Evolutionary conservation across 2,888 invertebrate species (phyloP).

Genomic region (Thalpophila matura): DNA sequence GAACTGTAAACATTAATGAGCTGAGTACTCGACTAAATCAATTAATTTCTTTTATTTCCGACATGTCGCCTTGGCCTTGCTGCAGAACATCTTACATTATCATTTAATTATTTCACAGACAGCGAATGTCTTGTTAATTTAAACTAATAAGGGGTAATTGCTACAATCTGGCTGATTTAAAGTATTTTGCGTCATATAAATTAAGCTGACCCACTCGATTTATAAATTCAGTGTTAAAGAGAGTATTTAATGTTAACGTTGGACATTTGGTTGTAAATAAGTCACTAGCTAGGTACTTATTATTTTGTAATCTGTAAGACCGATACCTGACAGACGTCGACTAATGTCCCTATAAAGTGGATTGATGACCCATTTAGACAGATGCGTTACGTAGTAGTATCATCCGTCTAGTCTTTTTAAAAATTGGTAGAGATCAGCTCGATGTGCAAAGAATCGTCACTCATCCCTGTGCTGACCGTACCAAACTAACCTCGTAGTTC

Average conservation of each 20-base stretch:
- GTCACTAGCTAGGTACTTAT: conserved; percentile 9
- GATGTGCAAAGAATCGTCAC: no score
- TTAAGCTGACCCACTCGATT: conserved; percentile 14
- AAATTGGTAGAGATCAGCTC: no score
- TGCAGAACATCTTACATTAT: conserved; percentile 15
- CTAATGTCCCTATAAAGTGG: no score
- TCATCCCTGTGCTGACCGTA: no score
- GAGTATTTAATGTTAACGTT: conserved; percentile 13
- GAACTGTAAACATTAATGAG: no score
- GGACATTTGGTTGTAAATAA: not conserved
- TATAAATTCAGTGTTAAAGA: conserved; percentile 19
- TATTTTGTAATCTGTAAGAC: not conserved
- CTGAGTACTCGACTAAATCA: not conserved
- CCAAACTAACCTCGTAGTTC: no score
- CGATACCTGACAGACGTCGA: not conserved
- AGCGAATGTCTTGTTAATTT: conserved; percentile 21
- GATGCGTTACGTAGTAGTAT: no score
- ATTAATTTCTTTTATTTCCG: conserved; percentile 61
- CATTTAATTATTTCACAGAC: conserved; percentile 40
- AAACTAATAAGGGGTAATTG: conserved; percentile 31
- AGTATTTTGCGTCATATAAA: conserved; percentile 13
- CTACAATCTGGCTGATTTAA: conserved; percentile 22
- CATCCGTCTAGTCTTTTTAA: no score
- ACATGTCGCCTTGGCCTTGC: conserved; percentile 32
- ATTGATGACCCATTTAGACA: no score